Evolutionary conservation across 2,888 invertebrate species (phyloP).

Genomic region (Drosophila histrio): DNA sequence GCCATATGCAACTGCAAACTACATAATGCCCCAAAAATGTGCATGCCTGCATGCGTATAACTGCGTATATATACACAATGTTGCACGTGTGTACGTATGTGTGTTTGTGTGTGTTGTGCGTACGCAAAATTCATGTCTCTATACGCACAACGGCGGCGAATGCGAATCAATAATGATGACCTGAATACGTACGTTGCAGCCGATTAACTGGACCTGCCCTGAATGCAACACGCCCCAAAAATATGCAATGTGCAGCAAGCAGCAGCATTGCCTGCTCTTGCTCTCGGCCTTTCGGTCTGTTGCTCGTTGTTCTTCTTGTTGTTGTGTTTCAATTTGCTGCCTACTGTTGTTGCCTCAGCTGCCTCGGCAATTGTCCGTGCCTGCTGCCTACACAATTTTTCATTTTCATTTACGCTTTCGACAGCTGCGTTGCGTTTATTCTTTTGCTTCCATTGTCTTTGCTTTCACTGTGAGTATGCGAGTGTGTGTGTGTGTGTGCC

Average conservation of each 20-base stretch:
- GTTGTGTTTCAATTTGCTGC: slow-evolving; percentile 46
- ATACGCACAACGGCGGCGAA: slow-evolving; percentile 69
- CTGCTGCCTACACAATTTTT: slow-evolving; percentile 49
- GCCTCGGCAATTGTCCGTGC: slow-evolving; percentile 14
- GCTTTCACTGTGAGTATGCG: slow-evolving; percentile 7
- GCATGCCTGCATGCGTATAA: slow-evolving; percentile 22
- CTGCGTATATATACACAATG: neutral
- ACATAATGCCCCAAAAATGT: slow-evolving; percentile 57
- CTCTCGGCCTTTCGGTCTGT: slow-evolving; percentile 6
- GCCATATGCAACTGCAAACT: slow-evolving; percentile 41
- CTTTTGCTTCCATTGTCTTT: slow-evolving; percentile 49
- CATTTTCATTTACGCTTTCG: slow-evolving; percentile 71
- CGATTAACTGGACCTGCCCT: slow-evolving; percentile 70
- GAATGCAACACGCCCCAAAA: slow-evolving; percentile 56
- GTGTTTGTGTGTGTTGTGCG: slow-evolving; percentile 55
- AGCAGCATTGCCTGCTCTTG: slow-evolving; percentile 38
- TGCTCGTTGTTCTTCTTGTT: slow-evolving; percentile 8
- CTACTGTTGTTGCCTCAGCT: slow-evolving; percentile 33
- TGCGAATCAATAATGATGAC: slow-evolving; percentile 79
- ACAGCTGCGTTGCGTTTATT: slow-evolving; percentile 57
- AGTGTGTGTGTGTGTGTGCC: slow-evolving; percentile 34
- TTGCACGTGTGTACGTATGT: slow-evolving; percentile 10
- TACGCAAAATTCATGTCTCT: slow-evolving; percentile 77
- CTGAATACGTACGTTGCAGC: slow-evolving; percentile 75
- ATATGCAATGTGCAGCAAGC: slow-evolving; percentile 61